Conservation (phyloP, 2,888 invertebrate species). For the Sminthurinus aureus region DNA sequence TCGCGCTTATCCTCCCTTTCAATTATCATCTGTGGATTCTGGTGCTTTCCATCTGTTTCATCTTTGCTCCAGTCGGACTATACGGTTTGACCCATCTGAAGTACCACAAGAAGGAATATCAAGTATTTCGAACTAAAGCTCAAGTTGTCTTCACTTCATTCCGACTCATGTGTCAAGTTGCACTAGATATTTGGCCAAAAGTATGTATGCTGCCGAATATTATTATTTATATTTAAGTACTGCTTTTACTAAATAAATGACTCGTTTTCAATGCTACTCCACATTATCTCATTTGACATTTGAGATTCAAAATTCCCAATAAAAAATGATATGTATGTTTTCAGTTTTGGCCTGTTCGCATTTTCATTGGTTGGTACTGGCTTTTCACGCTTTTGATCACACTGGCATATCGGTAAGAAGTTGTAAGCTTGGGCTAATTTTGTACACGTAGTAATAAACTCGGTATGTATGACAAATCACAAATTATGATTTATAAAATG, state of each 20-base stretch:
- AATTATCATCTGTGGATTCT: conserved; percentile 53
- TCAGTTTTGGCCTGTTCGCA: conserved; percentile 74
- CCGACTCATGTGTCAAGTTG: conserved; percentile 58
- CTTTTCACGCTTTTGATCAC: conserved; percentile 81
- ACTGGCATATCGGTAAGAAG: conserved; percentile 71
- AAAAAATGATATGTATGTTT: no score
- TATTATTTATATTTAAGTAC: no score
- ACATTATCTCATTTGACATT: no score
- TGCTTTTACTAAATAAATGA: no score
- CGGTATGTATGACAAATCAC: no score
- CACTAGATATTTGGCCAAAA: conserved; percentile 57
- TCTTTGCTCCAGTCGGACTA: conserved; percentile 55
- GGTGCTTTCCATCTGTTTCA: conserved; percentile 52
- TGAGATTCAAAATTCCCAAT: no score
- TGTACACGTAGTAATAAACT: no score
- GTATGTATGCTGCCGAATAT: no score
- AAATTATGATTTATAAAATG: no score
- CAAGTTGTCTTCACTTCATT: conserved; percentile 56
- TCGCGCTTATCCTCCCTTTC: conserved; percentile 58
- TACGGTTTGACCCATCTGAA: conserved; percentile 46
- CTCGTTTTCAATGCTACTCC: no score
- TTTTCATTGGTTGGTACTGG: conserved; percentile 89
- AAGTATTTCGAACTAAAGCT: conserved; percentile 21
- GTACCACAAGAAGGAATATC: conserved; percentile 46
- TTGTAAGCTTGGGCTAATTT: no score